A percentile compares a stretch with the other conserved stretches of the same genome.
Conservation (phyloP, 2,113 vertebrate genomes). For the Ranitomeya variabilis region DNA sequence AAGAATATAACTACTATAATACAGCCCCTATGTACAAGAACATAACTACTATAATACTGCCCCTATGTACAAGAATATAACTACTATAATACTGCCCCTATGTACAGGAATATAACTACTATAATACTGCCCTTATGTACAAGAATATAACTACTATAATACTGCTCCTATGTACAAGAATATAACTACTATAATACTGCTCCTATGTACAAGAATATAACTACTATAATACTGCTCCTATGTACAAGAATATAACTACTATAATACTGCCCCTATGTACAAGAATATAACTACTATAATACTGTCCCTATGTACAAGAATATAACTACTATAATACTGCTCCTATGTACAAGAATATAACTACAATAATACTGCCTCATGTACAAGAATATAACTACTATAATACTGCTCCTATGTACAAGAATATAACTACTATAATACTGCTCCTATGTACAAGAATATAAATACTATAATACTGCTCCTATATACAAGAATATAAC, state of each 20-base stretch:
- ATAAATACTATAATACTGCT: too few species aligned
- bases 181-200: slow-evolving; percentile 6
- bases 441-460: too few species aligned
- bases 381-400: too few species aligned
- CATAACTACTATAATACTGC: too few species aligned
- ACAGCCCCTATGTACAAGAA: too few species aligned
- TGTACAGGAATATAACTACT: not conserved
- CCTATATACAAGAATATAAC: too few species aligned
- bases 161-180: not conserved
- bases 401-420: too few species aligned
- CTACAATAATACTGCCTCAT: slow-evolving; percentile 3
- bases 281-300: slow-evolving; percentile 7
- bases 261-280: not conserved
- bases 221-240: not conserved
- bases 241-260: slow-evolving; percentile 3
- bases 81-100: too few species aligned
- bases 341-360: slow-evolving; percentile 6
- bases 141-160: slow-evolving; percentile 3
- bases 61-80: too few species aligned
- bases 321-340: slow-evolving; percentile 5
- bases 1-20: too few species aligned
- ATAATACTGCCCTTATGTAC: not conserved
- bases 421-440: too few species aligned
- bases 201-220: not conserved
- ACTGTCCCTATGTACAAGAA: not conserved